These are phyloP conservation scores for Acromyrmex charruanus DNA, from an alignment of 1,140 invertebrate species.

Conservation along the genomic window DNA sequence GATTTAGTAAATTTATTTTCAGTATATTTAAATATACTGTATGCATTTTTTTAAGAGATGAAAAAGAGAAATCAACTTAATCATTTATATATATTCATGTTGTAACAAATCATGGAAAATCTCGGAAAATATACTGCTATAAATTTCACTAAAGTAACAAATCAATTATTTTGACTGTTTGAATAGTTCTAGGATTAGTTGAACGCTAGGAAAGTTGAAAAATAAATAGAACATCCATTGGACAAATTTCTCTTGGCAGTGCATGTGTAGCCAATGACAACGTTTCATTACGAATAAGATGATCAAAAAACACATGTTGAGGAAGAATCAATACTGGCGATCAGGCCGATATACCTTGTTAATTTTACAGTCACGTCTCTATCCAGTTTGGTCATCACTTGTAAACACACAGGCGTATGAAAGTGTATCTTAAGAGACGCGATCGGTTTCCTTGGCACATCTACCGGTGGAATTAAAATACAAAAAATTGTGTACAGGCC, in stretches of 20 bases:
- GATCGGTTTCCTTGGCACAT: conserved; percentile 1
- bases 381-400: conserved; percentile 57
- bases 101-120: not conserved
- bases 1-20: no score
- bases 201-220: not conserved
- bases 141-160: not conserved
- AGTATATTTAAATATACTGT: not conserved
- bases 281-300: conserved; percentile 54
- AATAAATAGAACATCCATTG: conserved; percentile 6
- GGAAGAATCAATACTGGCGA: conserved; percentile 62
- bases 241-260: conserved; percentile 24
- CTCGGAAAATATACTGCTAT: not conserved
- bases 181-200: not conserved
- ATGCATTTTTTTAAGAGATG: not conserved
- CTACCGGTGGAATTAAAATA: conserved; percentile 43
- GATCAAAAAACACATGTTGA: conserved; percentile 64
- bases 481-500: conserved; percentile 65
- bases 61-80: not conserved
- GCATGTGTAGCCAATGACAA: conserved; percentile 34
- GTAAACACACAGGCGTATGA: conserved; percentile 43
- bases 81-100: not conserved
- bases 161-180: not conserved
- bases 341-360: conserved; percentile 67
- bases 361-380: conserved; percentile 72
- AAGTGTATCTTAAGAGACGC: conserved; percentile 45